Base-by-base conservation (phyloP, 2,888 invertebrate species). In the Agrochola circellaris region DNA sequence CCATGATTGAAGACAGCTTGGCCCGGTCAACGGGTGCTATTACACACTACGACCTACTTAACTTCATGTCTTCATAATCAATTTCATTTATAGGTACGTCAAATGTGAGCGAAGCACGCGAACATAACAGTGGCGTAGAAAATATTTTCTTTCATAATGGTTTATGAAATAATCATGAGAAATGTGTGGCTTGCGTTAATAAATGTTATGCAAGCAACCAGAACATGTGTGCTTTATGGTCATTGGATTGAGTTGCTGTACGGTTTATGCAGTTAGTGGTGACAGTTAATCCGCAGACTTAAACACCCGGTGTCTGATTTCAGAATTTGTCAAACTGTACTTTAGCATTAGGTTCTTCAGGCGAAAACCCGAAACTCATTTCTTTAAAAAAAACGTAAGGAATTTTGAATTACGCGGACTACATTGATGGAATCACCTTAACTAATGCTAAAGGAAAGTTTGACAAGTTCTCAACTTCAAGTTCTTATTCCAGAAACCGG, bases 11-110 rank as follows among this genome's bases (percentile, higher is more conserved):
- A 73, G 56, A 61, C 60, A 42, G 61, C 56, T n/a, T 54, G 34
- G n/a, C 13, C 6, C 45, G 62, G 65, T 79, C 65, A 79, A 64
- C 26, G 51, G 60, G 51, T 68, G 58, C 58, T 48, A 73, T 51
- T 45, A 65, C 11, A 62, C 6, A 72, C 64, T 75, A 68, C 34
- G 61, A 48, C 54, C 42, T 51, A 73, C 75, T 76, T 77, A 61
- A 69, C 51, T 83, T 71, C 70, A 77, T 79, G 73, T 79, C 76
- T 81, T 77, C 48, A 69, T 76, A 79, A 82, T 84, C 71, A 71
- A 78, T 80, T 82, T 79, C 34, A 75, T 76, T 70, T 71, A 72
- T 65, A n/a, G n/a, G n/a, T n/a, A 79, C 74, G 56, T 85, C 38
- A 77, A 83, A 83, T 83, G 42, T 74, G 58, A 69, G 58, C 38